These are phyloP conservation scores for Ondatra zibethicus DNA, from an alignment of 2,113 vertebrate species.

Conservation along the genomic window DNA sequence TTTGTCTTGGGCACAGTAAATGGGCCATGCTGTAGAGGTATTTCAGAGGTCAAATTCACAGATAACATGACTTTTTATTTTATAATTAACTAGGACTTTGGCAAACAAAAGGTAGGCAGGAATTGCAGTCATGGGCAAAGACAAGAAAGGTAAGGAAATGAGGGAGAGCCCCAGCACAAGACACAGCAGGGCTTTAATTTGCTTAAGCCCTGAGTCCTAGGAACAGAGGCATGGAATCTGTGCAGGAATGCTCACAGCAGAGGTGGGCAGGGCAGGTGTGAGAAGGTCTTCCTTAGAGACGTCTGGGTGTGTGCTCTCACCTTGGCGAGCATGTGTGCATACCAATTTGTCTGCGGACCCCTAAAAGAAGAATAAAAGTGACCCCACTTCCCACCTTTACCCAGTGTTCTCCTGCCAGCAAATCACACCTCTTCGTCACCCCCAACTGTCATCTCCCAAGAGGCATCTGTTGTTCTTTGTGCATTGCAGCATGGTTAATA, in stretches of 20 bases:
- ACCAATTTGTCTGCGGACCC: background rate
- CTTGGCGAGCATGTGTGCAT: accelerated
- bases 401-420: background rate
- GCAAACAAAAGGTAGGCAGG: background rate
- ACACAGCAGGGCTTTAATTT: background rate
- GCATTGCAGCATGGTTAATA: too few species aligned
- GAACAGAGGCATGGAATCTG: background rate
- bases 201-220: background rate
- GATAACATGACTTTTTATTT: background rate
- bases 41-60: background rate
- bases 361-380: too few species aligned
- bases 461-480: background rate
- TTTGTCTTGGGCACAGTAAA: background rate
- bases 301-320: background rate
- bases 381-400: background rate
- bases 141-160: accelerated
- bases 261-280: too few species aligned
- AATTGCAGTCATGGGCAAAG: background rate
- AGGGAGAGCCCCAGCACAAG: too few species aligned
- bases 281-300: background rate
- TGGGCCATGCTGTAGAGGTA: background rate
- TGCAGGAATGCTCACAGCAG: background rate
- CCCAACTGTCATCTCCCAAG: background rate
- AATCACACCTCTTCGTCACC: background rate
- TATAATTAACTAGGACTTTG: background rate